Conservation (phyloP, 2,113 vertebrate species). For the Coptodon rendalli region DNA sequence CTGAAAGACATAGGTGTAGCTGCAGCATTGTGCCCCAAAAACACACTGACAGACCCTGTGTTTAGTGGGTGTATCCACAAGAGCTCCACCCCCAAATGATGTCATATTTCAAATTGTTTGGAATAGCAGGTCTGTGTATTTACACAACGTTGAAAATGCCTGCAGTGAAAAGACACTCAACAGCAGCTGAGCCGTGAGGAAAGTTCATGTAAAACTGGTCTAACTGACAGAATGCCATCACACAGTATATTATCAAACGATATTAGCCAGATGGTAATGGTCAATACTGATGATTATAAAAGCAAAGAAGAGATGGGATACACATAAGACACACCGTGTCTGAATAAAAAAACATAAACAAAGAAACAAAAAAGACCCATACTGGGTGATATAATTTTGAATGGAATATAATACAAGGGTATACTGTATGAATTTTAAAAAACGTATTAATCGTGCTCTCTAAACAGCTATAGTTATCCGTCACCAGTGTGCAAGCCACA, state of each 20-base stretch:
- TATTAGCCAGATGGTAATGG: neutral
- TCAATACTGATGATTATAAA: neutral
- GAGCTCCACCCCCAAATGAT: neutral
- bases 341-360: neutral
- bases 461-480: neutral
- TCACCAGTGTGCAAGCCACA: neutral
- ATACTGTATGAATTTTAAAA: neutral
- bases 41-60: neutral
- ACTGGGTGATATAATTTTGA: neutral
- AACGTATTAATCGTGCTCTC: neutral
- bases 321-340: neutral
- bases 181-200: neutral
- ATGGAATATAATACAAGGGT: neutral
- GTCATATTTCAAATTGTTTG: neutral
- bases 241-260: neutral
- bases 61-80: neutral
- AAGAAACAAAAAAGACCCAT: neutral
- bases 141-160: neutral
- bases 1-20: neutral
- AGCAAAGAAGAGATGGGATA: neutral
- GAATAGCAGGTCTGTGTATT: neutral
- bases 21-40: neutral
- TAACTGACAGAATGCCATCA: neutral
- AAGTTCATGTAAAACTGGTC: neutral
- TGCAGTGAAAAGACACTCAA: neutral